These are phyloP conservation scores for Hetaerina titia DNA, from an alignment of 2,888 invertebrate species.

Conservation along the genomic window DNA sequence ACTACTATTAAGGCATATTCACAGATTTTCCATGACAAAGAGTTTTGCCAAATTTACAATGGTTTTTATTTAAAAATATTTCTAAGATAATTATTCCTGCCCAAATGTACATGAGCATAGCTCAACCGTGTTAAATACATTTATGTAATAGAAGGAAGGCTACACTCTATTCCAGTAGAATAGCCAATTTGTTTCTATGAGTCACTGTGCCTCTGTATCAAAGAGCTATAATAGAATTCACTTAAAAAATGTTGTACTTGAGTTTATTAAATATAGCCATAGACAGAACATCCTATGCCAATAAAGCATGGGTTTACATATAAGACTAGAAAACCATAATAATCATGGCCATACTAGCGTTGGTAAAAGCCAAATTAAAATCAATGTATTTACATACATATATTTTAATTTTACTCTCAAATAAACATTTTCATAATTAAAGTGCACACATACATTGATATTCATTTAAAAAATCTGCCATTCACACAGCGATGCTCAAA, in stretches of 20 bases:
- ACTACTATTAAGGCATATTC: not conserved
- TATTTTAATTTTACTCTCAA: not conserved
- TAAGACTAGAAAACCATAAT: not conserved
- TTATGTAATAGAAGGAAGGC: not conserved
- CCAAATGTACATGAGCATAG: not conserved
- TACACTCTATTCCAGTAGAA: not conserved
- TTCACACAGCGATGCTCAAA: not conserved
- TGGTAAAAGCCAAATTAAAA: not conserved
- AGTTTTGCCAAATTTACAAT: not conserved
- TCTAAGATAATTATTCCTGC: not conserved
- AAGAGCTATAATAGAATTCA: not conserved
- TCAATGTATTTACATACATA: not conserved
- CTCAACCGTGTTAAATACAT: not conserved
- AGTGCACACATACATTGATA: not conserved
- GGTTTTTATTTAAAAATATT: not conserved
- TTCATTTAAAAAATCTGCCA: not conserved
- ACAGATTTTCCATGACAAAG: not conserved
- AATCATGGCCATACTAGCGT: not conserved
- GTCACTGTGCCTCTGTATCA: not conserved
- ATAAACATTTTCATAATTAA: not conserved
- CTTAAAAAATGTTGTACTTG: not conserved
- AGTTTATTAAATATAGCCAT: not conserved
- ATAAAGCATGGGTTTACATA: not conserved
- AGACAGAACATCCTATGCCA: not conserved
- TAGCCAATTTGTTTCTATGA: not conserved